Base-by-base conservation (phyloP, 1,140 invertebrate genomes). In the Cryptotermes secundus region DNA sequence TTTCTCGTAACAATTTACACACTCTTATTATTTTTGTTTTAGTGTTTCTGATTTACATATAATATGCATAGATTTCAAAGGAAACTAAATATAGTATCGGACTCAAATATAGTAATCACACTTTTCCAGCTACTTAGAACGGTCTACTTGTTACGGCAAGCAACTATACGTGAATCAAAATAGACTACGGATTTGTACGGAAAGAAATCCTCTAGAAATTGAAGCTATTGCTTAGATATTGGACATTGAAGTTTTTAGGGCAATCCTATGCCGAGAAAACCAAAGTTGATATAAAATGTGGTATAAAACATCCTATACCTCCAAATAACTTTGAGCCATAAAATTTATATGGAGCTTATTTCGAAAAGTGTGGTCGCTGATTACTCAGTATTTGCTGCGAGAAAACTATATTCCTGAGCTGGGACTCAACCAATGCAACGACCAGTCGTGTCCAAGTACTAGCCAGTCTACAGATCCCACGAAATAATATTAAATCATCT, bases 201-300 rank as follows among this genome's bases (percentile, higher is more conserved):
- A 45, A 36, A 81, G 80, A 81, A 81, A 81, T 81, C 80, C 80
- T 34, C 34, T 38, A 81, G 80, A 81, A 81, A 81, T 81, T 81
- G 80, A 81, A 81, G 80, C 80, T 35, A 81, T 81, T 81, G 80
- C 80, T 81, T 81, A 81, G 80, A 81, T 36, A 81, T 81, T 38
- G 80, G 80, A 81, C 80, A 81, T 81, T 81, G 35, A 34, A 45
- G 42, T 6, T 81, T 81, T 36, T 26, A 26, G 80, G 35, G 35
- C 34, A 45, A 4, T n/a, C n/a, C 22, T 7, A 81, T 38, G 42
- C 9, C 42, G 34, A 26, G 35, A n/a, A 72, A 31, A 31, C 4
- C 26, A 31, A 72, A 72, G n/a, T 72, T 72, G 2, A 72, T 72
- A 72, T 72, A 72, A 59, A 59, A 59, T 59, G 53, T 59, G 26